Base-by-base conservation (phyloP, 2,888 invertebrate species). In the Bellardia bayeri region DNA sequence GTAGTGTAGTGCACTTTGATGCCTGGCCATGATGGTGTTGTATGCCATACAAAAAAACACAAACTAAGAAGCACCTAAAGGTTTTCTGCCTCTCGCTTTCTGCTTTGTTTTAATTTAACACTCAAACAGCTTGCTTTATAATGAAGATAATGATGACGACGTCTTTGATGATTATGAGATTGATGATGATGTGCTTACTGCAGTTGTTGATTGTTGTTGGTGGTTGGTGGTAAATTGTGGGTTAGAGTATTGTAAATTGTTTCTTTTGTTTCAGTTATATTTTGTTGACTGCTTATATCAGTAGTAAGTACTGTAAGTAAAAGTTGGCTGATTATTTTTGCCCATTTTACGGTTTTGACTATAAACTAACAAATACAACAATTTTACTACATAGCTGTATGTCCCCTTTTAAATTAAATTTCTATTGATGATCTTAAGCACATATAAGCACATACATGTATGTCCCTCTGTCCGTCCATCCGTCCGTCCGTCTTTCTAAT, bases 241-340 rank as follows among this genome's bases (percentile, higher is more conserved):
- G 58, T 16, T 72, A 42, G 14, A 9, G 9, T 42, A 23, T 42
- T 42, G 45, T 45, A 45, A 69, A 40, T 81, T 79, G 68, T 68
- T 68, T 30, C 49, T 64, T 61, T 86, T 79, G 68, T 79, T 79
- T 63, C 54, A 61, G 58, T 81, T 72, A 72, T 66, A 74, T 74
- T 75, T 61, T 30, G 40, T 42, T 76, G 49, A 51, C 54, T 82
- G 63, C 63, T 61, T 56, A 16, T 45, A 68, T 51, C 68, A 49
- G 30, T 51, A 30, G 37, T 49, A 58, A 40, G 37, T 49, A 58
- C 9, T 42, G n/a, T 33, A 82, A 82, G 76, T 82, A 82, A 83
- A 83, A 83, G 83, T 83, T 71, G 69, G 33, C 45, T 76, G 76
- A 78, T 83, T 56, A 76, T 83, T 76, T 82, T 82, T 54, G 16